Evolutionary conservation across 2,888 invertebrate genomes (phyloP).

Genomic region (Apomyelois bistriatella): DNA sequence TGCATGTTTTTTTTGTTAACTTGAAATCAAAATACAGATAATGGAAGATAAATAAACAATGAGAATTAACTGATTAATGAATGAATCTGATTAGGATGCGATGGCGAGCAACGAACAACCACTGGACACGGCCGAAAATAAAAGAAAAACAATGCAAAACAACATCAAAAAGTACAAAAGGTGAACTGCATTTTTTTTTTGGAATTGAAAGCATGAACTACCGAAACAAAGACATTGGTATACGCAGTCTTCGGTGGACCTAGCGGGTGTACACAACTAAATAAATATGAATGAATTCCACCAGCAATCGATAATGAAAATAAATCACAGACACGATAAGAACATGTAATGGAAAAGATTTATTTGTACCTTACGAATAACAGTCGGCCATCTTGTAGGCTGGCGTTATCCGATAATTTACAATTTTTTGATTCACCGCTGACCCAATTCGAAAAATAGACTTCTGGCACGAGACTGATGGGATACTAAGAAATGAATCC

Average conservation of each 20-base stretch:
- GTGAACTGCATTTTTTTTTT: slow-evolving; percentile 34
- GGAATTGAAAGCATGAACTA: slow-evolving; percentile 30
- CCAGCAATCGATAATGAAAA: slow-evolving; percentile 23
- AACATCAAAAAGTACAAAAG: slow-evolving; percentile 26
- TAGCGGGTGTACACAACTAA: slow-evolving; percentile 25
- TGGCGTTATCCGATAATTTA: slow-evolving; percentile 74
- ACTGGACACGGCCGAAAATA: slow-evolving; percentile 6
- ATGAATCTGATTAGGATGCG: background rate
- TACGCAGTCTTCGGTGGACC: slow-evolving; percentile 18
- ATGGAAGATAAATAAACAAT: background rate
- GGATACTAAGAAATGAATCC: slow-evolving; percentile 39
- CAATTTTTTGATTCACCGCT: slow-evolving; percentile 52
- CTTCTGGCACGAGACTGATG: slow-evolving; percentile 34
- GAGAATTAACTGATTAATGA: background rate
- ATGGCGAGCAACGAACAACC: slow-evolving; percentile 1
- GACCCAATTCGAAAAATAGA: slow-evolving; percentile 44
- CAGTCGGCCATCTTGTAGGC: slow-evolving; percentile 80
- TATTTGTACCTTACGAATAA: slow-evolving; percentile 76
- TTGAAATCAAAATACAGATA: background rate
- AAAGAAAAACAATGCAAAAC: slow-evolving; percentile 14
- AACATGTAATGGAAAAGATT: slow-evolving; percentile 46
- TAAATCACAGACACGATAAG: slow-evolving; percentile 32
- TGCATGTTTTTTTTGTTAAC: background rate
- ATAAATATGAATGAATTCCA: slow-evolving; percentile 28
- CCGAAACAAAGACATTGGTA: slow-evolving; percentile 60